Percentiles rank a stretch among this genome's conserved stretches.
These are phyloP conservation scores for Cyclura pinguis DNA, from an alignment of 2,797 vertebrate genomes.

Conservation along the genomic window DNA sequence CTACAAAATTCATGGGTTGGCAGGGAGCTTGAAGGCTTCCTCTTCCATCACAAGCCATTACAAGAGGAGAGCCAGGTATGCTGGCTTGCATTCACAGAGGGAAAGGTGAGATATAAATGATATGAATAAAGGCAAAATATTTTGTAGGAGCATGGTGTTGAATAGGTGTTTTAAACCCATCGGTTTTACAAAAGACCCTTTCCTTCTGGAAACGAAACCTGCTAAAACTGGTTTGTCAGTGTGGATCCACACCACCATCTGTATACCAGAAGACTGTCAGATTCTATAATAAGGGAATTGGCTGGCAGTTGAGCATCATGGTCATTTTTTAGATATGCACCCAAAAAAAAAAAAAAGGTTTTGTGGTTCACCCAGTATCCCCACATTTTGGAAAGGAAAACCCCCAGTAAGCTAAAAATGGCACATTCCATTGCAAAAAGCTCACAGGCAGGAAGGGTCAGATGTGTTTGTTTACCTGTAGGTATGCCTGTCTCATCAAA, in stretches of 20 bases:
- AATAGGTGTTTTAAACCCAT: neutral
- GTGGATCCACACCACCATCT: too few relatives aligned
- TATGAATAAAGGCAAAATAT: neutral
- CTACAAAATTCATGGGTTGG: too few relatives aligned
- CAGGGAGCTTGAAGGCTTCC: too few relatives aligned
- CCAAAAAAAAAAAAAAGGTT: neutral
- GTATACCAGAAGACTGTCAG: too few relatives aligned
- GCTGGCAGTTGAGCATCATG: accelerated
- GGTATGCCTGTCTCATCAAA: constrained; percentile 34
- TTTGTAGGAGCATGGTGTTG: neutral
- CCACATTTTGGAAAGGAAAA: constrained; percentile 12
- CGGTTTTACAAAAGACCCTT: too few relatives aligned
- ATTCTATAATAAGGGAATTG: neutral
- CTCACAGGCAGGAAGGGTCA: too few relatives aligned
- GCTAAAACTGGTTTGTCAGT: too few relatives aligned
- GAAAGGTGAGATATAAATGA: too few relatives aligned
- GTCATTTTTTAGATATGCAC: neutral
- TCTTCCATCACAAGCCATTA: too few relatives aligned
- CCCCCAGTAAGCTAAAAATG: neutral
- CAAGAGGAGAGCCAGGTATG: too few relatives aligned
- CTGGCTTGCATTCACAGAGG: too few relatives aligned
- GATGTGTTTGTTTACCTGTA: accelerated
- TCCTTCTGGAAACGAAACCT: neutral
- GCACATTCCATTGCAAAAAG: constrained; percentile 14
- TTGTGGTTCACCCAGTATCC: constrained; percentile 5